Percentiles rank a stretch among this genome's conserved stretches.
Evolutionary conservation across 2,113 vertebrate genomes (phyloP).

Genomic region (Petaurus breviceps): DNA sequence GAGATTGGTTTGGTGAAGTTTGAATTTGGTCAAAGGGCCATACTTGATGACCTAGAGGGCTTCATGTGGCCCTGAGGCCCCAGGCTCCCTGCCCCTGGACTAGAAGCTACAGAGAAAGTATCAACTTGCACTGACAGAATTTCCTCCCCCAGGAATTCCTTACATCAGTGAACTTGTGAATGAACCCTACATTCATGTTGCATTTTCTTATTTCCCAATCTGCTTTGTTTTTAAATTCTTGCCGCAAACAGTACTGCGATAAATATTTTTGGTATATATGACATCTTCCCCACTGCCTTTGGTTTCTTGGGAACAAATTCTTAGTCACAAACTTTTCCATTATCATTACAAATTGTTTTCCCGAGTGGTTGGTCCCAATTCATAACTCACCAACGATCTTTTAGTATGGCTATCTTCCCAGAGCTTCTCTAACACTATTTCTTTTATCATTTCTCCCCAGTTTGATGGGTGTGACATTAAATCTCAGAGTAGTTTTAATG

Average conservation of each 20-base stretch:
- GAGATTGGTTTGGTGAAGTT: no score
- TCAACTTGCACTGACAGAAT: not conserved
- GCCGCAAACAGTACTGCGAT: not conserved
- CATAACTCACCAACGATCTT: not conserved
- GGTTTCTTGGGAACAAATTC: not conserved
- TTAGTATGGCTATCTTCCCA: not conserved
- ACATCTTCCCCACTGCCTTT: not conserved
- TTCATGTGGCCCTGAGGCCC: no score
- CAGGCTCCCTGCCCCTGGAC: no score
- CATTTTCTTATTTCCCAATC: not conserved
- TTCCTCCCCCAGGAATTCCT: not conserved
- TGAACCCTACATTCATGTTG: not conserved
- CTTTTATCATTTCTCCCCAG: not conserved
- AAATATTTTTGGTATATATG: not conserved
- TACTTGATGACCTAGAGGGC: no score
- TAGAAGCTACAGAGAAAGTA: not conserved
- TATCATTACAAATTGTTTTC: not conserved
- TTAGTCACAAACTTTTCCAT: not conserved
- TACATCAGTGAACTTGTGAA: no score
- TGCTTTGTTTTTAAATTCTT: not conserved
- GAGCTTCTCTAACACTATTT: not conserved
- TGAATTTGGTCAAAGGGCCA: no score
- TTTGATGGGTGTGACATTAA: not conserved
- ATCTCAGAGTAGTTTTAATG: not conserved
- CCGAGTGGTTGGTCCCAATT: not conserved